Evolutionary conservation across 2,888 invertebrate genomes (phyloP).

Genomic region (Dysmachus trigonus): DNA sequence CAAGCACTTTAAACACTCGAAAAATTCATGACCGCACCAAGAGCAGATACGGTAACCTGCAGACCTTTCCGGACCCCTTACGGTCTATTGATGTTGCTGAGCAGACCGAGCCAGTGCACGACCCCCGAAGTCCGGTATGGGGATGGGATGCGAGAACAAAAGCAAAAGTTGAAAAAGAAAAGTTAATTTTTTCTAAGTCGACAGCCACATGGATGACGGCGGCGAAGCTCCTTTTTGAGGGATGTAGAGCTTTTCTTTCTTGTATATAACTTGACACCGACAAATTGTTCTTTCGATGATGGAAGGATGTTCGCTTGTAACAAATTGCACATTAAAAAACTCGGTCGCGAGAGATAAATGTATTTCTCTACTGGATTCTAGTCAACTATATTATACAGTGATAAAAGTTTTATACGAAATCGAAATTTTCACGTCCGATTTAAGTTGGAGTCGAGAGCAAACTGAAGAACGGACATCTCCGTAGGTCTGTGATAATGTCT

Average conservation of each 20-base stretch:
- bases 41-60: neutral
- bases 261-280: neutral
- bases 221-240: neutral
- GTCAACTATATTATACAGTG: neutral
- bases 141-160: neutral
- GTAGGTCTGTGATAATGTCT: neutral
- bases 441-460: slow-evolving; percentile 60
- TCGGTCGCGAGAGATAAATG: neutral
- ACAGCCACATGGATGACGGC: neutral
- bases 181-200: slow-evolving; percentile 4
- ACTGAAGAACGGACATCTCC: slow-evolving; percentile 54
- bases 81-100: neutral
- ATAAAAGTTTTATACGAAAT: neutral
- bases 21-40: slow-evolving; percentile 5
- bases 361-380: neutral
- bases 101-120: neutral
- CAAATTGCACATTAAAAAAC: neutral
- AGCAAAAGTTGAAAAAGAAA: neutral
- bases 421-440: slow-evolving; percentile 57
- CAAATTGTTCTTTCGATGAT: neutral
- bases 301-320: neutral
- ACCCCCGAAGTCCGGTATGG: neutral
- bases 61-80: neutral
- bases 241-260: neutral
- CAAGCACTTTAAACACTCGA: neutral